A percentile compares a stretch with the other conserved stretches of the same genome.
Evolutionary conservation across 92 coral and sea anemone genomes (phyloP).

Genomic region (Micromussa lordhowensis): DNA sequence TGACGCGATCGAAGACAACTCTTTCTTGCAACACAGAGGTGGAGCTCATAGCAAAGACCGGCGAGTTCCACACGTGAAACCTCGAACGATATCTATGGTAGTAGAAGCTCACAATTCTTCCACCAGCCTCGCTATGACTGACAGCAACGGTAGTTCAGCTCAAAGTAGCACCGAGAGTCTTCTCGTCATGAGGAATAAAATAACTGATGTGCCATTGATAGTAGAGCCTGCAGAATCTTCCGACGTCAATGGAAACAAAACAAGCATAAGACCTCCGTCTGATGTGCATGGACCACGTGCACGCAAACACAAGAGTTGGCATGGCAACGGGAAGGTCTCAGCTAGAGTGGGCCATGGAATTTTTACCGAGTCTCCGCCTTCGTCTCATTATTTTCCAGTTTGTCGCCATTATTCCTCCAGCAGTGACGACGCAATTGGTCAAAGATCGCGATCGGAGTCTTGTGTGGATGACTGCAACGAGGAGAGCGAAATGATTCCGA

Average conservation of each 20-base stretch:
- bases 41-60: background rate
- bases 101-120: conserved; percentile 26
- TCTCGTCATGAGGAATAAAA: conserved; percentile 1
- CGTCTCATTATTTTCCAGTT: conserved; percentile 14
- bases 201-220: conserved; percentile 1
- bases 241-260: conserved; percentile 18
- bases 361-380: conserved; percentile 30
- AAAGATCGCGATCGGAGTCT: conserved; percentile 1
- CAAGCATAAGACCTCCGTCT: background rate
- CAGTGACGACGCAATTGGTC: conserved; percentile 3
- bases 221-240: conserved; percentile 4
- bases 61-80: background rate
- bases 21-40: background rate
- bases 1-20: background rate
- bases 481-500: conserved; percentile 27
- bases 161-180: conserved; percentile 23
- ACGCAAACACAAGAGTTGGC: conserved; percentile 28
- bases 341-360: conserved; percentile 15
- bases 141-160: conserved; percentile 14
- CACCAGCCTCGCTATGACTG: background rate
- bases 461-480: conserved; percentile 6
- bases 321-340: conserved; percentile 16
- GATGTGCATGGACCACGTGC: background rate
- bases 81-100: conserved; percentile 28
- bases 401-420: conserved; percentile 8